Base-by-base conservation (phyloP, 2,797 vertebrate genomes). In the Agapornis canus region DNA sequence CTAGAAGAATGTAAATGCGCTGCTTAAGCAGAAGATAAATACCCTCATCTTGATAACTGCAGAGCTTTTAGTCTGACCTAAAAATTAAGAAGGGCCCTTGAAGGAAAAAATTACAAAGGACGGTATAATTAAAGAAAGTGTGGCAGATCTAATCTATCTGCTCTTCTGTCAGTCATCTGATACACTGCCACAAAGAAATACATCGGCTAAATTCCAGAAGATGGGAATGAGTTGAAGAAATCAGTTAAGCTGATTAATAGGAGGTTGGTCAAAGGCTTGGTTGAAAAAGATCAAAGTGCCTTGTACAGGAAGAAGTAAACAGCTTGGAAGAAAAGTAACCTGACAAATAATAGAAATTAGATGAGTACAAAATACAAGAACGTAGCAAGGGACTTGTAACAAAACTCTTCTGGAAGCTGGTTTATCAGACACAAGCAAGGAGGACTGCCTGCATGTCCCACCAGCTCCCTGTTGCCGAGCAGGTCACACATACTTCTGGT, bases 401-500 rank as follows among this genome's bases (percentile, higher is more conserved):
- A 19, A 16, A 29, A 73, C n/a, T 48, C 13, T 23, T 22, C 49
- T 47, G 39, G 49, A 52, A 86, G 73, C 3, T 73, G 43, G 13
- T 71, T 59, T 8, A 10, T 0, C 9, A 59, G 52, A 19, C 26
- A 13, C 0, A 1, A 43, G 73, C 27, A 25, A 31, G 59, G n/a
- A 76, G n/a, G 22, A 47, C 51, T 3, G 57, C 43, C 11, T 22
- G 68, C 37, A 2, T 0, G 7, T 16, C 75, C 49, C 65, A 59
- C 1, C 60, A 32, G 27, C 54, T 69, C 61, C 73, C n/a, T 23
- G 31, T 9, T 0, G 2, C 60, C 0, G 0, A 40, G 56, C 40
- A 5, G 22, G 63, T 18, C 64, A 29, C 39, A n/a, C 27, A 9
- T 0, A 0, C 45, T 0, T 0, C 2, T 0, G 2, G 64, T 68